phyloP scores from a whole-genome alignment of 2,888 invertebrate genomes.

The Pardosa pseudoannulata region DNA sequence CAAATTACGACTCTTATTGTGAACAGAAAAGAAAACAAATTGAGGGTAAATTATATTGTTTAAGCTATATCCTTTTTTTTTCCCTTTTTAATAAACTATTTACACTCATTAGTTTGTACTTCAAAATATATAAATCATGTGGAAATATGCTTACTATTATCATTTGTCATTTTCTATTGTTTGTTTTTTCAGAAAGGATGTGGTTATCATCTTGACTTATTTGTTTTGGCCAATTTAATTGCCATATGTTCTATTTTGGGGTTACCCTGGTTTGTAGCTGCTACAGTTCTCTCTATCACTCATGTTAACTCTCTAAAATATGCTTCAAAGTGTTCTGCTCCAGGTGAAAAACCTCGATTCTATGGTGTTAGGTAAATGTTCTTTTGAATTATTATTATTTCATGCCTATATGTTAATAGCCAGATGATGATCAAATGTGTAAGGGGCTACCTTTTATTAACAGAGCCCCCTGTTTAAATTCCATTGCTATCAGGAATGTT shows the following conservation, averaged over 20 bases:
- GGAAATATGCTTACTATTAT: too few relatives aligned
- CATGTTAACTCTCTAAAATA: slow-evolving; percentile 79
- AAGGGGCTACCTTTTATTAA: too few relatives aligned
- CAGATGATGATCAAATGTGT: too few relatives aligned
- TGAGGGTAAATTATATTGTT: slow-evolving; percentile 78
- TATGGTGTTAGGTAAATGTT: slow-evolving; percentile 78
- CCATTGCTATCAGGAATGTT: too few relatives aligned
- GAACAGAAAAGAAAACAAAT: slow-evolving; percentile 80
- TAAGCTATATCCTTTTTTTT: too few relatives aligned
- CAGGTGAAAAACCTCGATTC: slow-evolving; percentile 79
- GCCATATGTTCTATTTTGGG: slow-evolving; percentile 79
- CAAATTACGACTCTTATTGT: slow-evolving; percentile 81
- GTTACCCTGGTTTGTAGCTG: slow-evolving; percentile 80
- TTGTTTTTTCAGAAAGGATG: slow-evolving; percentile 78
- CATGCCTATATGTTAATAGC: too few relatives aligned
- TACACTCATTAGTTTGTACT: too few relatives aligned
- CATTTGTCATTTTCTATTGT: too few relatives aligned
- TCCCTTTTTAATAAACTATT: too few relatives aligned
- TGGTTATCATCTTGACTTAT: slow-evolving; percentile 80
- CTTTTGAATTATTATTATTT: background rate
- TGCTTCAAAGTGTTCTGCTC: slow-evolving; percentile 79
- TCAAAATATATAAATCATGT: too few relatives aligned
- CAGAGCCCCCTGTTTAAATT: too few relatives aligned
- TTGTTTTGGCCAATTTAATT: slow-evolving; percentile 79
- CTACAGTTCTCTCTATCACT: slow-evolving; percentile 80